Base-by-base conservation (phyloP, 2,888 invertebrate genomes). In the Palloptera scutellata region DNA sequence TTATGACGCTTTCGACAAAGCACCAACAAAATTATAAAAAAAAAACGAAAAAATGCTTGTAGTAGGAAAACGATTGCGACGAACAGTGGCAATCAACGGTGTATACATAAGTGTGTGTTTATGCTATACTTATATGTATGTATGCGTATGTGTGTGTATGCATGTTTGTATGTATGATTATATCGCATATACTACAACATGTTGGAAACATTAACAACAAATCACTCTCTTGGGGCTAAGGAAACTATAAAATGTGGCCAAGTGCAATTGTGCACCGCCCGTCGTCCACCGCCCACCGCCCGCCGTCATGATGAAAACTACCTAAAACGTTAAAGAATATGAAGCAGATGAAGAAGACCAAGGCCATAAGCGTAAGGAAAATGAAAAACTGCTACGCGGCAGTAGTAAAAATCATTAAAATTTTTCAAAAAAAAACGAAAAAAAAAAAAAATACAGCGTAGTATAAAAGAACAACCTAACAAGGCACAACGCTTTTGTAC, bases 311-410 rank as follows among this genome's bases (percentile, higher is more conserved):
- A 73, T 73, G 69, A 43, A 62, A 61, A 62, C 45, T n/a, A n/a
- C n/a, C n/a, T 59, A 15, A 53, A 10, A 61, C 61, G 61, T 61
- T 62, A 45, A 57, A 43, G 54, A 54, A 64, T 51, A 54, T 43
- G 61, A 70, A 64, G 67, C 66, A 17, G 45, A 64, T 45, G 54
- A 17, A 55, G 61, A 68, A 62, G 72, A 69, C 72, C 74, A 65
- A 76, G 70, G 73, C 78, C 77, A 78, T 77, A 77, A 72, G 77
- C 77, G 77, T 77, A 79, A 78, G 79, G 77, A 78, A 79, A 76
- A 76, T 77, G 77, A 79, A 77, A 78, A 79, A 77, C 75, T 79
- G 51, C 51, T 30, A 30, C 30, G 30, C 30, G 30, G 30, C 6
- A 30, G 30, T 30, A 30, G 15, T 76, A 78, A 77, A 79, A 77